phyloP scores from a whole-genome alignment of 2,797 vertebrate species.

The Diglossa cyanea region DNA sequence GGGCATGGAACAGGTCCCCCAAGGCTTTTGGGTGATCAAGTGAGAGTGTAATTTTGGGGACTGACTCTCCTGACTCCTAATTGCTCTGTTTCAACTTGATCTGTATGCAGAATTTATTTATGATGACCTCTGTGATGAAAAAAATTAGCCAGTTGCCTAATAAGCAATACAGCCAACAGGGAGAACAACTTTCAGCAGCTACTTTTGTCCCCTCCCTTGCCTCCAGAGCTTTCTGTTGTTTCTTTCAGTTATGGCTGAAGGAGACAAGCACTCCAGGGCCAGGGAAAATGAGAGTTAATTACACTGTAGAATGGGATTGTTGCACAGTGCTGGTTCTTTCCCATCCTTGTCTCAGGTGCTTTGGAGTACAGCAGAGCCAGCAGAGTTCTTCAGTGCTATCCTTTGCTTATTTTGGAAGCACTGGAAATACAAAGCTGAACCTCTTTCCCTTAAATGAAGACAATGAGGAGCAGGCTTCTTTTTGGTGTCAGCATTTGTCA shows the following conservation, averaged over 20 bases:
- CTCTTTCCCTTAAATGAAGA: not conserved
- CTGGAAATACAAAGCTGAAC: not conserved
- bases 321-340: not conserved
- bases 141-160: not conserved
- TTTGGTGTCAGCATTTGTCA: not conserved
- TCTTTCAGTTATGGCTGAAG: not conserved
- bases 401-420: not conserved
- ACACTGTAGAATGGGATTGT: not conserved
- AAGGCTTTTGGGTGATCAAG: not conserved
- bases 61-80: not conserved
- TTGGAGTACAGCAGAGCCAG: not conserved
- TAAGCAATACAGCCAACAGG: not conserved
- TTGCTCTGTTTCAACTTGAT: not conserved
- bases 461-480: not conserved
- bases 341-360: not conserved
- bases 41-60: not conserved
- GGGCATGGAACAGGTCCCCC: not conserved
- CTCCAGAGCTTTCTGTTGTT: conserved; percentile 40
- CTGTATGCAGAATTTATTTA: not conserved
- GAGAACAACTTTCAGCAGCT: not conserved
- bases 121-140: not conserved
- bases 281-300: conserved; percentile 32
- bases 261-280: not conserved
- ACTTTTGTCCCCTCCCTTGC: conserved; percentile 18
- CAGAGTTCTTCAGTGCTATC: not conserved